Conservation (phyloP, 2,888 invertebrate species). For the Plebejus melissa region DNA sequence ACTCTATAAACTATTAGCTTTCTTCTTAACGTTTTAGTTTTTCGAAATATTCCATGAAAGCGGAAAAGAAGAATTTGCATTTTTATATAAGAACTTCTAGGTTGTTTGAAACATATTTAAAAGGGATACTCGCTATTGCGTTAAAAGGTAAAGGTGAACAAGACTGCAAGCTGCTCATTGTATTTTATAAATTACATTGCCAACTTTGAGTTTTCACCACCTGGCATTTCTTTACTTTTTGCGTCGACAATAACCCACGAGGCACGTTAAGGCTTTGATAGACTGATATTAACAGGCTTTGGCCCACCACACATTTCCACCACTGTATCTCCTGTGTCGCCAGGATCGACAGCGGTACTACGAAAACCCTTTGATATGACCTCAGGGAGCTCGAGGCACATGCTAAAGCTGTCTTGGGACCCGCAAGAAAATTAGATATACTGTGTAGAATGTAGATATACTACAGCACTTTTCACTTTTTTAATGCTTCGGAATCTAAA, state of each 20-base stretch:
- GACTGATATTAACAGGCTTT: too few species aligned
- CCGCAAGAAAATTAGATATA: neutral
- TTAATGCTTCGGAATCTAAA: neutral
- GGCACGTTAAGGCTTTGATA: neutral
- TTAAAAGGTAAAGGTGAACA: slow-evolving; percentile 36
- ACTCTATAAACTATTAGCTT: too few species aligned
- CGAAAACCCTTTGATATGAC: too few species aligned
- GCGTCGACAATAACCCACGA: neutral
- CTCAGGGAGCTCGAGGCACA: too few species aligned
- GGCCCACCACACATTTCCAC: too few species aligned
- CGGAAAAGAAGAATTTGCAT: neutral
- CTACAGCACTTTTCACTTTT: neutral
- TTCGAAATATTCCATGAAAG: too few species aligned
- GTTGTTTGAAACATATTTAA: slow-evolving; percentile 15
- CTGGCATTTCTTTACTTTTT: slow-evolving; percentile 23
- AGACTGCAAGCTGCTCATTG: slow-evolving; percentile 38
- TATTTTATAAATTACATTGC: slow-evolving; percentile 32
- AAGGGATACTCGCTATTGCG: slow-evolving; percentile 26
- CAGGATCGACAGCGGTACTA: too few species aligned
- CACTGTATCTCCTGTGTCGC: too few species aligned
- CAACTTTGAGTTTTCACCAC: slow-evolving; percentile 11
- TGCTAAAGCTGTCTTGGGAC: too few species aligned
- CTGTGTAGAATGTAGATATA: too few species aligned
- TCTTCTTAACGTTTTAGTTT: too few species aligned
- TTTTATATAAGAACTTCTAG: neutral